These are phyloP conservation scores for Porites rus DNA, from an alignment of 92 coral and sea anemone species.

Conservation along the genomic window DNA sequence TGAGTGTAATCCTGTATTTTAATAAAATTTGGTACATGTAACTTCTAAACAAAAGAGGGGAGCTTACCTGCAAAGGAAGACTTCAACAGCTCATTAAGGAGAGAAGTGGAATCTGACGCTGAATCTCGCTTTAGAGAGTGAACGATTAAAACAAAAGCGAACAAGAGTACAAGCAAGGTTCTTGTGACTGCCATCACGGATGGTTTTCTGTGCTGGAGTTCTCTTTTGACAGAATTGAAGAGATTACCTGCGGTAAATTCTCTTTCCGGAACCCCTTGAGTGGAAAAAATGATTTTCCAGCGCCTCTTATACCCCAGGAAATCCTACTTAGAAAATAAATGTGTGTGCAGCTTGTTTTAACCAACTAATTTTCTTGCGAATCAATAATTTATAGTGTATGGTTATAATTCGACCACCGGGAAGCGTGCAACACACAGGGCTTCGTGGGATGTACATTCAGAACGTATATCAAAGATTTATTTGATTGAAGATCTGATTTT, in stretches of 20 bases:
- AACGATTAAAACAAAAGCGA: not conserved
- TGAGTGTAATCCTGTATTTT: no score
- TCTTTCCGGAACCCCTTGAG: no score
- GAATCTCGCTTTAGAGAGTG: not conserved
- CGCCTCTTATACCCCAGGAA: not conserved
- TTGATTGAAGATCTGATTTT: not conserved
- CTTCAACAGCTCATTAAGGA: not conserved
- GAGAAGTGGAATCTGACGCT: not conserved
- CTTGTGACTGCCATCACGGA: slow-evolving; percentile 7
- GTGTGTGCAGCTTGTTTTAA: slow-evolving; percentile 15
- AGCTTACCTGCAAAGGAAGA: not conserved
- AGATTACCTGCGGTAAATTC: no score
- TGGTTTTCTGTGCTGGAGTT: not conserved
- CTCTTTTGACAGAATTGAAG: not conserved
- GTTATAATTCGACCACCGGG: not conserved
- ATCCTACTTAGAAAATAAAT: not conserved
- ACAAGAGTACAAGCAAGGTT: not conserved
- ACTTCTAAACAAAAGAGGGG: no score
- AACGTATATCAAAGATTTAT: not conserved
- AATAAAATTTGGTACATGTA: no score
- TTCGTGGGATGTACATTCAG: not conserved
- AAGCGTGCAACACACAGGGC: not conserved
- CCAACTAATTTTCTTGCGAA: not conserved
- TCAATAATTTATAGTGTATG: not conserved
- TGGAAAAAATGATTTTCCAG: not conserved